Percentiles rank a stretch among this genome's conserved stretches.
Conservation (phyloP, 2,888 invertebrate genomes). For the Tinea pellionella region DNA sequence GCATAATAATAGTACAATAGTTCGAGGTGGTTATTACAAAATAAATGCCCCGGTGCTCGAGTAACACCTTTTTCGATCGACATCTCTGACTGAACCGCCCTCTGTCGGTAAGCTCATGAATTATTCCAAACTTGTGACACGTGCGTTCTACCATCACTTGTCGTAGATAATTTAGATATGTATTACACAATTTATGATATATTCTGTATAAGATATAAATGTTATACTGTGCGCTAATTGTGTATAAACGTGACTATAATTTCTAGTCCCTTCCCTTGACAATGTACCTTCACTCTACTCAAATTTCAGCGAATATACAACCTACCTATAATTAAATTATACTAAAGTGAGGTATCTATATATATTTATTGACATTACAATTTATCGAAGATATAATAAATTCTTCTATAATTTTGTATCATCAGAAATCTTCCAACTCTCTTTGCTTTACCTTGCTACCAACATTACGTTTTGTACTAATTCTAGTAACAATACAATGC, state of each 20-base stretch:
- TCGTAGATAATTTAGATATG: not conserved
- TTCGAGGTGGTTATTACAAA: constrained; percentile 43
- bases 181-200: constrained; percentile 14
- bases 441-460: no score
- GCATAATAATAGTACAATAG: constrained; percentile 62
- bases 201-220: constrained; percentile 14
- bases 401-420: no score
- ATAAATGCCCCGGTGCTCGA: constrained; percentile 27
- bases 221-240: not conserved
- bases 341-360: no score
- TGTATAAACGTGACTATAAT: not conserved
- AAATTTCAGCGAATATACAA: not conserved
- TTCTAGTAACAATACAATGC: no score
- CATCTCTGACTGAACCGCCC: constrained; percentile 26
- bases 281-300: not conserved
- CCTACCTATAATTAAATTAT: no score
- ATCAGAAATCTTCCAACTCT: no score
- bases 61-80: constrained; percentile 37
- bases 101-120: constrained; percentile 38
- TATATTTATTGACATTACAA: no score
- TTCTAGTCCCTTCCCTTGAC: not conserved
- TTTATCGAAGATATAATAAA: no score
- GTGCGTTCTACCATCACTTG: constrained; percentile 16
- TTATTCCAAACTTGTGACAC: constrained; percentile 53
- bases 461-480: no score